These are phyloP conservation scores for Andrena minutula DNA, from an alignment of 2,888 invertebrate genomes.

Conservation along the genomic window DNA sequence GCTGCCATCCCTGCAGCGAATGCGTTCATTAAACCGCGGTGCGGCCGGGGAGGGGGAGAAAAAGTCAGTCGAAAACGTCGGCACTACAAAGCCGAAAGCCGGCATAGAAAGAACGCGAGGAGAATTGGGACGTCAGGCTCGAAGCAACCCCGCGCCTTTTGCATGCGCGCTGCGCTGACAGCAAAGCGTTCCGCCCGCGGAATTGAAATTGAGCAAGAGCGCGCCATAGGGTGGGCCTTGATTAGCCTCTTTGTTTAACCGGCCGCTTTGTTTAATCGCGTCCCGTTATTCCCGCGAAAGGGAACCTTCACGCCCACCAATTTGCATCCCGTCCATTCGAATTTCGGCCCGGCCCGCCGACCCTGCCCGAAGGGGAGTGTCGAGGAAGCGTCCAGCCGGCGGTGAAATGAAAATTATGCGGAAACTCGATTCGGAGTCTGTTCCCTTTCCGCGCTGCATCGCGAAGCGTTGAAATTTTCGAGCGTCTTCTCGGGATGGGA, in stretches of 20 bases:
- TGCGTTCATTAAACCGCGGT: conserved; percentile 40
- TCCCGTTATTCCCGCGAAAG: conserved; percentile 33
- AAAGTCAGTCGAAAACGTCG: conserved; percentile 42
- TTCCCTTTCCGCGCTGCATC: background rate
- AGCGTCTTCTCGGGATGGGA: background rate
- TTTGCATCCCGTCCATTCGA: conserved; percentile 56
- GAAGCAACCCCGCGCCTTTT: conserved; percentile 36
- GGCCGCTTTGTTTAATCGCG: conserved; percentile 59
- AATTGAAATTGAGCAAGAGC: conserved; percentile 61
- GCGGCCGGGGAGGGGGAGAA: background rate
- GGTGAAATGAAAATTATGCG: background rate
- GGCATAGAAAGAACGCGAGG: conserved; percentile 45
- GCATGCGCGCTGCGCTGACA: conserved; percentile 31
- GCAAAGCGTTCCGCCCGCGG: conserved; percentile 44
- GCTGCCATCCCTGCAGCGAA: conserved; percentile 36
- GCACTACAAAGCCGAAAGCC: conserved; percentile 42
- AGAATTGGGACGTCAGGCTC: conserved; percentile 34
- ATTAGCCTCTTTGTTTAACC: conserved; percentile 70
- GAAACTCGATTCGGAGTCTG: background rate
- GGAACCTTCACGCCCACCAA: conserved; percentile 45
- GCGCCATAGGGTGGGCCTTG: conserved; percentile 46
- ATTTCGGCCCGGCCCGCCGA: conserved; percentile 12
- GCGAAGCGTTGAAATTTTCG: background rate
- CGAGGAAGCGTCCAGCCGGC: background rate
- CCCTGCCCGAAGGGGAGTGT: background rate